Conservation (phyloP, 2,888 invertebrate genomes). For the Melanostoma scalare region DNA sequence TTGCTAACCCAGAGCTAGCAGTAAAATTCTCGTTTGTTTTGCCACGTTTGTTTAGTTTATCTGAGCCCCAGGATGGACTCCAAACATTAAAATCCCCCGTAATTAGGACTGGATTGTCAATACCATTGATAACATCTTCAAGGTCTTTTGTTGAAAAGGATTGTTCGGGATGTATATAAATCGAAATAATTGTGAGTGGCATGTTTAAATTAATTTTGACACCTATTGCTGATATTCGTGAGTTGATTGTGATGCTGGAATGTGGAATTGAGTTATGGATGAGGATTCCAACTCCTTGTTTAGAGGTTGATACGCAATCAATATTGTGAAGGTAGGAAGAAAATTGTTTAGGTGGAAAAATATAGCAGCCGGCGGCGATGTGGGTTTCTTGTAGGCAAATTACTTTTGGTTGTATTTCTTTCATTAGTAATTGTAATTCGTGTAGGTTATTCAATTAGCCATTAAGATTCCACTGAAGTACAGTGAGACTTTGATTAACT, state of each 20-base stretch:
- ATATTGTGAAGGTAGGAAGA: slow-evolving; percentile 53
- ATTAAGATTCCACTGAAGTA: slow-evolving; percentile 42
- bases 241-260: slow-evolving; percentile 23
- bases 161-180: slow-evolving; percentile 55
- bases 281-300: slow-evolving; percentile 62
- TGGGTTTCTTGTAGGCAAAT: slow-evolving; percentile 66
- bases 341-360: slow-evolving; percentile 46
- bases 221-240: slow-evolving; percentile 43
- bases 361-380: slow-evolving; percentile 11
- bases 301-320: slow-evolving; percentile 21
- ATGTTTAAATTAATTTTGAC: slow-evolving; percentile 34
- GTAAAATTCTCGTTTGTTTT: slow-evolving; percentile 33
- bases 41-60: slow-evolving; percentile 25
- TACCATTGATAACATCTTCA: slow-evolving; percentile 6
- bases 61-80: slow-evolving; percentile 55
- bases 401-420: slow-evolving; percentile 49
- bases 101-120: slow-evolving; percentile 24
- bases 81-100: slow-evolving; percentile 47
- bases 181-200: slow-evolving; percentile 36
- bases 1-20: slow-evolving; percentile 25
- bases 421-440: slow-evolving; percentile 34
- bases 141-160: slow-evolving; percentile 23
- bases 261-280: slow-evolving; percentile 58
- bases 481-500: slow-evolving; percentile 12
- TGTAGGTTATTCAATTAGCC: slow-evolving; percentile 36